Evolutionary conservation across 2,888 invertebrate species (phyloP).

Genomic region (Apotomis turbidana): DNA sequence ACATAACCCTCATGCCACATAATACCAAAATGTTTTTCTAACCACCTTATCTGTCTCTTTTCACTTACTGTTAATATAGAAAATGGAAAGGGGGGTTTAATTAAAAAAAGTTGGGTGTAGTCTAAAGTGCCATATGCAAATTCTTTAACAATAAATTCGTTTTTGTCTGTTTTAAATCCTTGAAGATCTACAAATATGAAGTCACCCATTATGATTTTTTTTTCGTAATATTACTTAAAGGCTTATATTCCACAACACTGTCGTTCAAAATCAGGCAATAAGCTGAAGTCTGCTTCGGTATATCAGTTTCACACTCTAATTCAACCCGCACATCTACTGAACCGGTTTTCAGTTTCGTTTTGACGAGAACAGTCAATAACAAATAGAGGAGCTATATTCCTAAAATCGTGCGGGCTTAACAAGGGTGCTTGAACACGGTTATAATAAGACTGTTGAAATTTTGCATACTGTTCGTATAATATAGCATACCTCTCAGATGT

Average conservation of each 20-base stretch:
- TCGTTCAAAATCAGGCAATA: conserved; percentile 17
- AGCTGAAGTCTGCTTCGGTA: conserved; percentile 6
- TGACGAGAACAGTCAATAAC: not conserved
- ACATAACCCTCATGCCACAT: conserved; percentile 25
- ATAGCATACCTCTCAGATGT: not conserved
- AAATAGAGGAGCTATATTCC: conserved; percentile 3
- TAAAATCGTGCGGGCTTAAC: conserved; percentile 10
- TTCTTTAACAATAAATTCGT: conserved; percentile 10
- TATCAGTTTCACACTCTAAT: not conserved
- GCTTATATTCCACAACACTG: conserved; percentile 4
- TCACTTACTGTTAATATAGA: conserved; percentile 11
- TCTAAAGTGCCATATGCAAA: not conserved
- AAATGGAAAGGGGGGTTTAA: conserved; percentile 29
- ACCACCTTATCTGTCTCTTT: conserved; percentile 22
- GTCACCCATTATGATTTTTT: conserved; percentile 32
- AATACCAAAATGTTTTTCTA: conserved; percentile 16
- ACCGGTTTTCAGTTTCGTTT: not conserved
- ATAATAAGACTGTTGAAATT: not conserved
- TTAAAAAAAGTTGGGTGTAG: conserved; percentile 15
- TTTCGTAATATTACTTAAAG: conserved; percentile 8
- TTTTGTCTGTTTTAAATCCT: conserved; percentile 26
- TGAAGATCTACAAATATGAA: conserved; percentile 29
- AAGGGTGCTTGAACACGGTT: not conserved
- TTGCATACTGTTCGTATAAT: conserved; percentile 8
- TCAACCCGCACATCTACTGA: conserved; percentile 4